phyloP scores from a whole-genome alignment of 2,113 vertebrate species.

The Isichthys henryi region DNA sequence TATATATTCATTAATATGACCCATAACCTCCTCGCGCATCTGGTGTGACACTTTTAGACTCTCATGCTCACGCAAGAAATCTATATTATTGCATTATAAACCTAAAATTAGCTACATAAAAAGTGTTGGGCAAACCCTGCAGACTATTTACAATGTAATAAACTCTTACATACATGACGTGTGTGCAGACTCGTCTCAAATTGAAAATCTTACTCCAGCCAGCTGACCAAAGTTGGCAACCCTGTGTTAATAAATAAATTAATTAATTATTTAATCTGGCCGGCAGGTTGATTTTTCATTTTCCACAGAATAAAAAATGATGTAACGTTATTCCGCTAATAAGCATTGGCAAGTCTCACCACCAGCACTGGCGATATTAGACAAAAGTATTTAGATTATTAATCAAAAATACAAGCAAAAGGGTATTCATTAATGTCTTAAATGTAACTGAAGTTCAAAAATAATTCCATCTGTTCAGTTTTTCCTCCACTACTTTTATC shows the following conservation, averaged over 20 bases:
- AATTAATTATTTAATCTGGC: not conserved
- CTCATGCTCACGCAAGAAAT: no score
- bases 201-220: no score
- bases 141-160: no score
- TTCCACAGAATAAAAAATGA: not conserved
- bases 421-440: not conserved
- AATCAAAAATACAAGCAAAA: not conserved
- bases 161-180: no score
- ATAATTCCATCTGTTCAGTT: not conserved
- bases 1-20: not conserved
- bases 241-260: not conserved
- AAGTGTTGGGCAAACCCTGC: no score
- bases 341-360: not conserved
- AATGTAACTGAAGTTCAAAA: not conserved
- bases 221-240: no score
- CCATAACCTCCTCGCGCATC: not conserved
- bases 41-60: no score
- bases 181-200: no score
- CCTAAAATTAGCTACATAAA: no score
- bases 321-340: not conserved
- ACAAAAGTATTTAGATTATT: not conserved
- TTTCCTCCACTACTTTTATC: not conserved
- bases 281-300: not conserved
- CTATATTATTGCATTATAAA: no score
- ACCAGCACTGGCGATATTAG: not conserved